Conservation (phyloP, 1,140 invertebrate genomes). For the Cataglyphis hispanica region DNA sequence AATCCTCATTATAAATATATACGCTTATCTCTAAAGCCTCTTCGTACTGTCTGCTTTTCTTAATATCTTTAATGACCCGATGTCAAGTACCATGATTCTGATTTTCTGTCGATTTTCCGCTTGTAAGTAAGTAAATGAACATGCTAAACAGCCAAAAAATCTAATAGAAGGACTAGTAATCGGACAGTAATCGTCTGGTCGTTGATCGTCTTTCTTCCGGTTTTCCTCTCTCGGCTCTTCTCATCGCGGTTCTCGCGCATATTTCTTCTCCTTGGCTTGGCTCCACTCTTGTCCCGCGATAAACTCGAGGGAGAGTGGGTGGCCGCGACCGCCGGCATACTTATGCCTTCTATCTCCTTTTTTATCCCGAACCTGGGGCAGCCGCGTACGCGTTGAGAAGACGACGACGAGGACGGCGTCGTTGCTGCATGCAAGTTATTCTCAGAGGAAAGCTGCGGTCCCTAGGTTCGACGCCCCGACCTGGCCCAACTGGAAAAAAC, state of each 20-base stretch:
- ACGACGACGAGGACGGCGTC: constrained; percentile 57
- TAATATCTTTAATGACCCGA: constrained; percentile 29
- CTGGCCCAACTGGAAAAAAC: constrained; percentile 87
- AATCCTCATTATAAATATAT: constrained; percentile 52
- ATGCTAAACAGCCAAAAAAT: neutral
- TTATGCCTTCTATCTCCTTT: constrained; percentile 76
- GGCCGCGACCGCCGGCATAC: constrained; percentile 67
- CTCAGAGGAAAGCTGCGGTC: constrained; percentile 86
- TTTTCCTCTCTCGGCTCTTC: neutral
- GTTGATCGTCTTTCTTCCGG: constrained; percentile 37
- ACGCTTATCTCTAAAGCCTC: constrained; percentile 52
- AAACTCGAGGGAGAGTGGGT: constrained; percentile 52
- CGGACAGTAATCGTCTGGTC: neutral
- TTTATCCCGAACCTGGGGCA: constrained; percentile 85
- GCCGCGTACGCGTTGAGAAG: constrained; percentile 77
- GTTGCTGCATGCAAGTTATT: constrained; percentile 85
- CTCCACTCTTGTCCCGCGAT: constrained; percentile 70
- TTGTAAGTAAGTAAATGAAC: neutral
- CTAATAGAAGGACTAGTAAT: neutral
- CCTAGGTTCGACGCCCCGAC: constrained; percentile 87
- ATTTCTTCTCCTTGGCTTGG: constrained; percentile 28
- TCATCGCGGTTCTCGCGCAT: constrained; percentile 34
- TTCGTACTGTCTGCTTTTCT: constrained; percentile 64
- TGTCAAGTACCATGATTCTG: constrained; percentile 34
- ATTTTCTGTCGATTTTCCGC: constrained; percentile 34